A percentile compares a stretch with the other conserved stretches of the same genome.
Conservation (phyloP, 2,888 invertebrate species). For the Yponomeuta malinellus region DNA sequence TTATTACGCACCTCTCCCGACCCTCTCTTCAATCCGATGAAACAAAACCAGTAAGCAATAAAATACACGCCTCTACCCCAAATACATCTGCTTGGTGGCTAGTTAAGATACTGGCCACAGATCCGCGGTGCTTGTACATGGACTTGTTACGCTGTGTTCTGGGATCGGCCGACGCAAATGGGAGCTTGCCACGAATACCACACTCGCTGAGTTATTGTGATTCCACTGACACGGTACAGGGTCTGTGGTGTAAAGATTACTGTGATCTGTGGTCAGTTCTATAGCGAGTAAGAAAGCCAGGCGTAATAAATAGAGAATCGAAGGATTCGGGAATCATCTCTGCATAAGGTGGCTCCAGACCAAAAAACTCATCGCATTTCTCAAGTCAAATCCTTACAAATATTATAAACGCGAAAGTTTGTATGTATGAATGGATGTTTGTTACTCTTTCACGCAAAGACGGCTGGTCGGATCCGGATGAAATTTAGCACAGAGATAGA, state of each 20-base stretch:
- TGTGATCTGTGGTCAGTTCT: too few relatives aligned
- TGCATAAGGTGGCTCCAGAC: too few relatives aligned
- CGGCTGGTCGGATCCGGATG: too few relatives aligned
- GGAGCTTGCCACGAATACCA: slow-evolving; percentile 45
- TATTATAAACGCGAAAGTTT: too few relatives aligned
- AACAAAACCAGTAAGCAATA: neutral
- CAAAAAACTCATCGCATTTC: too few relatives aligned
- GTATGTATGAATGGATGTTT: too few relatives aligned
- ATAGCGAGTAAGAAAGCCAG: too few relatives aligned
- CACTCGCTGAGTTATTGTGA: slow-evolving; percentile 28
- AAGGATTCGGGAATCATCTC: too few relatives aligned
- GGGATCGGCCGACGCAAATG: slow-evolving; percentile 37
- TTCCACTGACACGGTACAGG: slow-evolving; percentile 10
- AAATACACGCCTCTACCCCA: neutral
- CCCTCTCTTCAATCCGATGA: neutral
- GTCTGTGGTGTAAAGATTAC: neutral
- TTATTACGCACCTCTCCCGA: neutral
- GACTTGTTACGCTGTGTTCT: slow-evolving; percentile 10
- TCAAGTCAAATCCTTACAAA: too few relatives aligned
- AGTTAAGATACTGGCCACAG: neutral
- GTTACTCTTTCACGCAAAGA: too few relatives aligned
- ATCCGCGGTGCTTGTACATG: neutral
- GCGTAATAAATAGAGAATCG: too few relatives aligned
- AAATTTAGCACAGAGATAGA: too few relatives aligned
- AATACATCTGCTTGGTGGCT: slow-evolving; percentile 2